Evolutionary conservation across 2,797 vertebrate genomes (phyloP).

Genomic region (Parotocinclus haroldoi): DNA sequence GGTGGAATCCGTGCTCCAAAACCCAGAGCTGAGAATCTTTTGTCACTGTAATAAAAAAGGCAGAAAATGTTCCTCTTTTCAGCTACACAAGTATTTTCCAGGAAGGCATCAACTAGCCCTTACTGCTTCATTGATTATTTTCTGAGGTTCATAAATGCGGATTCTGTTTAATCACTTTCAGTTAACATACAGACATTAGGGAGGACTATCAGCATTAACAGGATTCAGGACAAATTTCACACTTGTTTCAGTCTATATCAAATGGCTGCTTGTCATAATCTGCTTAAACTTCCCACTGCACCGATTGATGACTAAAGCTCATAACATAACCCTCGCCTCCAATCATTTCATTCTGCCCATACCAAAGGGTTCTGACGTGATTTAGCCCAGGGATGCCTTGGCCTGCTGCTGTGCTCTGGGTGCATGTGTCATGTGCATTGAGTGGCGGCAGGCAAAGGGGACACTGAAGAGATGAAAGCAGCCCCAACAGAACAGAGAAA

Average conservation of each 20-base stretch:
- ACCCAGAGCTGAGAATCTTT: constrained; percentile 93
- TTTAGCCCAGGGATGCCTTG: background rate
- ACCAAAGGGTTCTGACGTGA: background rate
- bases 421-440: constrained; percentile 19
- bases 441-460: constrained; percentile 4
- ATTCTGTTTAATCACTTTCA: constrained; percentile 10
- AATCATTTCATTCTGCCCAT: background rate
- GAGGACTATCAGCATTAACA: background rate
- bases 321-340: background rate
- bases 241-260: too few species aligned
- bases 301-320: constrained; percentile 9
- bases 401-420: background rate
- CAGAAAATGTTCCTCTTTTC: background rate
- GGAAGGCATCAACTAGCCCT: background rate
- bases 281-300: background rate
- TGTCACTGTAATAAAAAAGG: constrained; percentile 73
- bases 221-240: background rate
- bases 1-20: constrained; percentile 96
- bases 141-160: background rate
- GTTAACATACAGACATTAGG: background rate
- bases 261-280: constrained; percentile 15
- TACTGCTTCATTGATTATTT: background rate
- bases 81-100: constrained; percentile 2
- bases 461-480: constrained; percentile 26
- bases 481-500: constrained; percentile 10